Evolutionary conservation across 2,888 invertebrate species (phyloP).

Genomic region (Morpho helenor): DNA sequence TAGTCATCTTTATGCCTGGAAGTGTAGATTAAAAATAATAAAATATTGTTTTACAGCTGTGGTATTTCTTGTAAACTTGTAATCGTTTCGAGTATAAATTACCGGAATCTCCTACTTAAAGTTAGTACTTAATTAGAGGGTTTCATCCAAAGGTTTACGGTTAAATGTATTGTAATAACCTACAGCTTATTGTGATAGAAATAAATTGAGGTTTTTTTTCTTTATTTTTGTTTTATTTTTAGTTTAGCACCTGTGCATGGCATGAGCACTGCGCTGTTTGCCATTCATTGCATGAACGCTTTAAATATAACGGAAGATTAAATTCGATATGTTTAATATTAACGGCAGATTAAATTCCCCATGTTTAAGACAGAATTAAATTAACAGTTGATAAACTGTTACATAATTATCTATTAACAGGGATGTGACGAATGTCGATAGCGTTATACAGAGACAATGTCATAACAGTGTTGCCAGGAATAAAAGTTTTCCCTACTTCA

Average conservation of each 20-base stretch:
- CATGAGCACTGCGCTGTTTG: slow-evolving; percentile 44
- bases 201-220: slow-evolving; percentile 69
- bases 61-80: slow-evolving; percentile 5
- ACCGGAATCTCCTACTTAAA: slow-evolving; percentile 72
- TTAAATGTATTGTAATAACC: slow-evolving; percentile 46
- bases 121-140: slow-evolving; percentile 72
- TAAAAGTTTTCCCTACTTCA: too few relatives aligned
- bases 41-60: slow-evolving; percentile 5
- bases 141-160: slow-evolving; percentile 57
- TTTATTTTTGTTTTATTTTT: slow-evolving; percentile 63
- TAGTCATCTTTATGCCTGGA: slow-evolving; percentile 54
- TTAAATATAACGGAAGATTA: neutral
- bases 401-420: too few relatives aligned
- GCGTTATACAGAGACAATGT: too few relatives aligned
- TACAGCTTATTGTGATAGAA: slow-evolving; percentile 58
- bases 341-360: neutral
- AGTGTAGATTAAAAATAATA: slow-evolving; percentile 11
- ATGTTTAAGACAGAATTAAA: too few relatives aligned
- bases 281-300: slow-evolving; percentile 32
- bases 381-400: too few relatives aligned
- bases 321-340: too few relatives aligned
- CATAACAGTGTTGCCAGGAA: too few relatives aligned
- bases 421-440: too few relatives aligned
- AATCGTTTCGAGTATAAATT: slow-evolving; percentile 26
- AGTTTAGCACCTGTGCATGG: slow-evolving; percentile 63